Conservation (phyloP, 2,113 vertebrate genomes). For the Callospermophilus lateralis region DNA sequence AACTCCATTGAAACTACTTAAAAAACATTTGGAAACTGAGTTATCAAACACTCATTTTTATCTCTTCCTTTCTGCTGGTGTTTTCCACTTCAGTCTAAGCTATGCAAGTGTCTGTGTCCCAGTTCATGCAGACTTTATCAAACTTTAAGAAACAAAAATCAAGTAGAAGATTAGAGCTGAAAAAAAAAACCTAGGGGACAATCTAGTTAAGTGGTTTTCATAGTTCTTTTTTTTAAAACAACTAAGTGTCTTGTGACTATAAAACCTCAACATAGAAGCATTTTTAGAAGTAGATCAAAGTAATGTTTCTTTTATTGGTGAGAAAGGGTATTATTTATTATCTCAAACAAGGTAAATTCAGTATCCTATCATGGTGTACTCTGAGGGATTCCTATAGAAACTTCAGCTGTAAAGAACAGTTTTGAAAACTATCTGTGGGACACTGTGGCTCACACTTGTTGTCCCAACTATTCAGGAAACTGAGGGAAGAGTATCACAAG, state of each 20-base stretch:
- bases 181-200: neutral
- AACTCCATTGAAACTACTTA: neutral
- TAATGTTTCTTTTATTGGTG: neutral
- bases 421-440: neutral
- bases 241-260: slow-evolving; percentile 27
- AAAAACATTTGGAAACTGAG: neutral
- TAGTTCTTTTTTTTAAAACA: neutral
- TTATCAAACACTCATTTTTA: neutral
- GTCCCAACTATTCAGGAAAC: too few species aligned
- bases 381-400: neutral
- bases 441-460: too few species aligned
- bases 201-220: slow-evolving; percentile 43
- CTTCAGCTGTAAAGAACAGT: neutral
- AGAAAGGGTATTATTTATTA: neutral
- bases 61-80: neutral
- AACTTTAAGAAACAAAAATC: slow-evolving; percentile 18
- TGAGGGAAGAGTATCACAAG: too few species aligned
- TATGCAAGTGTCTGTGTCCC: neutral
- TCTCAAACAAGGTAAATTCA: neutral
- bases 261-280: slow-evolving; percentile 20
- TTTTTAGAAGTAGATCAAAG: slow-evolving; percentile 1
- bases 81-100: neutral
- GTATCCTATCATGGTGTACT: neutral
- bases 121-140: neutral
- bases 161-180: slow-evolving; percentile 2